Percentiles rank a stretch among this genome's conserved stretches.
phyloP scores from a whole-genome alignment of 2,113 vertebrate genomes.

The Noctilio leporinus region DNA sequence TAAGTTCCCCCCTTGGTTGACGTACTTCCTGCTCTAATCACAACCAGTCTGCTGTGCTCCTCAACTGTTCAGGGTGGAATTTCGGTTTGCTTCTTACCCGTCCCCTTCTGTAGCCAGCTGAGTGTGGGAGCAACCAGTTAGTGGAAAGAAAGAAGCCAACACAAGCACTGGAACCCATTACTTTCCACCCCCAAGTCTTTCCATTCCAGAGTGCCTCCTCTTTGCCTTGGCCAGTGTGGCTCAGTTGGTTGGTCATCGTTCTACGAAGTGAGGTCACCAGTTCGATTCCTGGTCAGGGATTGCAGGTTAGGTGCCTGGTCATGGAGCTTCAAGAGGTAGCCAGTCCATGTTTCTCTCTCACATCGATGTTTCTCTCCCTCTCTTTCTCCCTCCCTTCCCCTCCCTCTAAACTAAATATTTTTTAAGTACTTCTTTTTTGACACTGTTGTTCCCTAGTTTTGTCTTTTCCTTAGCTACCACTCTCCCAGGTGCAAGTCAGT shows the following conservation, averaged over 20 bases:
- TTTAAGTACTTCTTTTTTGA: background rate
- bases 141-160: background rate
- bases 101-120: background rate
- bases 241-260: too few relatives aligned
- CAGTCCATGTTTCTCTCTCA: background rate
- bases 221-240: background rate
- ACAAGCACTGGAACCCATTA: background rate
- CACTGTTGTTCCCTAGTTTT: background rate
- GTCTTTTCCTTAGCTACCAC: background rate
- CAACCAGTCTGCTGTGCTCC: background rate
- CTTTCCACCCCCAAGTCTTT: background rate
- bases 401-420: background rate
- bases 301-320: too few relatives aligned
- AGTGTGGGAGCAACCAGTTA: background rate
- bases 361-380: background rate
- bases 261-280: too few relatives aligned
- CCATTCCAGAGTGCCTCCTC: background rate
- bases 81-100: background rate
- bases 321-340: background rate
- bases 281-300: too few relatives aligned
- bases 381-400: background rate
- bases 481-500: background rate
- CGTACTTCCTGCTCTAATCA: background rate
- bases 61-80: background rate
- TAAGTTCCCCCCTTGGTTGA: background rate